A percentile compares a stretch with the other conserved stretches of the same genome.
phyloP scores from a whole-genome alignment of 2,888 invertebrate genomes.

The Carabus problematicus region DNA sequence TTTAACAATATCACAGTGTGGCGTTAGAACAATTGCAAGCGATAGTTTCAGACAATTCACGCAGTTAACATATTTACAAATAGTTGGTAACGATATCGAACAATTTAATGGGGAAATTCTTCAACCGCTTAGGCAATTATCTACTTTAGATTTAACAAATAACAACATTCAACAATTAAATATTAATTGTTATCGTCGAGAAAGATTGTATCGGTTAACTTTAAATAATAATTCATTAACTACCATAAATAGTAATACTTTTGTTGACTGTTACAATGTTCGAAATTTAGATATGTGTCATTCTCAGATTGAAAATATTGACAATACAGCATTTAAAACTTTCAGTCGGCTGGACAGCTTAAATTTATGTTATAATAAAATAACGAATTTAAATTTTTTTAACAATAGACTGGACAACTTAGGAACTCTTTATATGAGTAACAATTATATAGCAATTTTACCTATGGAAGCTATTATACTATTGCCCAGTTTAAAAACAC shows the following conservation, averaged over 20 bases:
- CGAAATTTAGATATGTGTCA: neutral
- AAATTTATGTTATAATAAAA: neutral
- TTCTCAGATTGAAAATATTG: neutral
- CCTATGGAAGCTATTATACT: neutral
- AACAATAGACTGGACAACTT: neutral
- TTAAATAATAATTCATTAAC: neutral
- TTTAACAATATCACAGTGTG: neutral
- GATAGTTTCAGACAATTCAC: neutral
- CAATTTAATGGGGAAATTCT: neutral
- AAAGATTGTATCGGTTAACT: neutral
- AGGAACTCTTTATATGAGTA: neutral
- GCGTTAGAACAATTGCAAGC: neutral
- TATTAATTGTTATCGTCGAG: neutral
- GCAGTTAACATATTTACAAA: neutral
- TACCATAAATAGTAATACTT: neutral
- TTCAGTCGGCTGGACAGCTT: neutral
- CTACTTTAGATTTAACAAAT: neutral
- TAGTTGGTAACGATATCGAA: neutral
- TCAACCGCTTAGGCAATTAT: neutral
- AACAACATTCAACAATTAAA: conserved; percentile 6
- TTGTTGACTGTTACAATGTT: neutral
- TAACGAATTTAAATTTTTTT: neutral
- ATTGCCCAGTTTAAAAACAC: neutral
- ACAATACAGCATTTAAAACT: neutral
- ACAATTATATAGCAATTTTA: neutral